These are phyloP conservation scores for Halictus rubicundus DNA, from an alignment of 1,140 invertebrate genomes.

Conservation along the genomic window DNA sequence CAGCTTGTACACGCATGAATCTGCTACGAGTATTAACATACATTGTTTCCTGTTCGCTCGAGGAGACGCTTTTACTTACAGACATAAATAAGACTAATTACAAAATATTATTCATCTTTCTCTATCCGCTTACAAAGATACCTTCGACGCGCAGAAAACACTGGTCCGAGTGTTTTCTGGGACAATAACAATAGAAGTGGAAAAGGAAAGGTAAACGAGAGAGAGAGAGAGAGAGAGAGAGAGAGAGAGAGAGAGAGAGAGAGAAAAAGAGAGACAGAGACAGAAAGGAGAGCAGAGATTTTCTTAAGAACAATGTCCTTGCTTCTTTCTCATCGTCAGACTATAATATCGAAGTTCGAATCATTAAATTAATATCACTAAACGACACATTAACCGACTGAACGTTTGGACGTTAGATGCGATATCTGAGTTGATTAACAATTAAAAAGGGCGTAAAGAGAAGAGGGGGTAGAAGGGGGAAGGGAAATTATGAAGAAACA, in stretches of 20 bases:
- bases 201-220: neutral
- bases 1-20: slow-evolving; percentile 31
- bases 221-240: neutral
- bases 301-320: neutral
- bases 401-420: slow-evolving; percentile 33
- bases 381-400: slow-evolving; percentile 28
- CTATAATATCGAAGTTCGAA: slow-evolving; percentile 19
- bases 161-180: slow-evolving; percentile 2
- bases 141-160: slow-evolving; percentile 11
- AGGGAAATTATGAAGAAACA: neutral
- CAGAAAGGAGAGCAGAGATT: neutral
- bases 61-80: slow-evolving; percentile 23
- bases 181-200: neutral
- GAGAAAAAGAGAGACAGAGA: too few species aligned
- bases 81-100: slow-evolving; percentile 56
- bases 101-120: slow-evolving; percentile 28
- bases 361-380: slow-evolving; percentile 46
- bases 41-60: slow-evolving; percentile 26
- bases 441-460: neutral
- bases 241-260: too few species aligned
- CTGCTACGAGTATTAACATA: slow-evolving; percentile 37
- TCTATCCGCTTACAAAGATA: slow-evolving; percentile 8
- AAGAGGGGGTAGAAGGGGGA: neutral
- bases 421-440: slow-evolving; percentile 22
- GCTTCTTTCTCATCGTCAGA: slow-evolving; percentile 8